Evolutionary conservation across 2,113 vertebrate genomes (phyloP), one percentile per base, ranked within the genome.

Genomic region (Corythornis vintsioides): DNA sequence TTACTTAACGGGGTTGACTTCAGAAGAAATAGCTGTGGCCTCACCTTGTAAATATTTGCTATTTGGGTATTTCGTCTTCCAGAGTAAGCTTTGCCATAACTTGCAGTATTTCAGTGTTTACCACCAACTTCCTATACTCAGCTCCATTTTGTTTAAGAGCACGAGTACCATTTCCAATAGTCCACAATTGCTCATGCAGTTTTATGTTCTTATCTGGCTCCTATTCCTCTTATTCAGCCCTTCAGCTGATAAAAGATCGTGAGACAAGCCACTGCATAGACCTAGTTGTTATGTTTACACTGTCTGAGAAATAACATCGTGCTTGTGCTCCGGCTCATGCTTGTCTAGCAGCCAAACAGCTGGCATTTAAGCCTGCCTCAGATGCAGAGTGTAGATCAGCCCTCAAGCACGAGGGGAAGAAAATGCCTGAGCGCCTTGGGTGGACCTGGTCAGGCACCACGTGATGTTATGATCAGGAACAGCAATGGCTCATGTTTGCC

Each of bases 41-140:
- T 60, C 12, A 35, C n/a, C 13, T 10, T 20, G 28, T 81, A 92
- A 92, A 71, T 90, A 83, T 88, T 81, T 92, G 76, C 26, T 94
- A 9, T 84, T 81, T 56, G 31, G 43, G n/a, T 64, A 53, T 56
- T 15, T 90, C 13, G 17, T 79, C 45, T 69, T n/a, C 7, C 67
- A 77, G 42, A 50, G 15, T 70, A 45, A 86, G 42, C 38, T 70
- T 92, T 16, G 48, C 60, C 45, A 38, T 61, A 73, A 28, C 71
- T 83, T 63, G 7, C 38, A 91, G 28, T 28, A 28, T 61, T 71
- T 73, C 55, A 52, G 15, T 87, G 35, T 60, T 85, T 70, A 0
- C 11, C 16, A 14, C 15, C 24, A 61, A 2, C 21, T 78, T 57
- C 45, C 78, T 74, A 5, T 42, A 3, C 18, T 72, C 15, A 70